A percentile compares a stretch with the other conserved stretches of the same genome.
Conservation (phyloP, 2,113 vertebrate species). For the Potamarius usumacintae region DNA sequence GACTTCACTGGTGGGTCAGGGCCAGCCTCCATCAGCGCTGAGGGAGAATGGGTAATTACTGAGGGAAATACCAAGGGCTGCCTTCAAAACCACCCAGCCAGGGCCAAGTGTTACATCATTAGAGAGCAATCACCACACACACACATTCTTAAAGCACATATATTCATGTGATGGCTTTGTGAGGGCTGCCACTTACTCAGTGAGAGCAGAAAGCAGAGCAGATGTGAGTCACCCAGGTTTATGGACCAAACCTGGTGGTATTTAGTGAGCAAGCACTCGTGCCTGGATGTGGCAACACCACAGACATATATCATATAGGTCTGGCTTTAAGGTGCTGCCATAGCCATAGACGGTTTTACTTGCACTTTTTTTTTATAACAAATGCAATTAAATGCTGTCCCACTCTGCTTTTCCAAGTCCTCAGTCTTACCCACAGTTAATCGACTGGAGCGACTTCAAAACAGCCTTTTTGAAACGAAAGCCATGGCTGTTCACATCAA, state of each 20-base stretch:
- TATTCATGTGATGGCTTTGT: conserved; percentile 44
- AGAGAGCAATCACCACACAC: conserved; percentile 50
- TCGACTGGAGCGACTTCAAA: conserved; percentile 58
- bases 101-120: conserved; percentile 64
- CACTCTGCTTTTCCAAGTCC: conserved; percentile 35
- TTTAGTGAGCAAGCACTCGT: conserved; percentile 41
- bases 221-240: conserved; percentile 57
- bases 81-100: conserved; percentile 54
- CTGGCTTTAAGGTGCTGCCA: conserved; percentile 47
- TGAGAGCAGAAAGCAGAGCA: conserved; percentile 47
- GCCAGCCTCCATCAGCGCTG: conserved; percentile 57
- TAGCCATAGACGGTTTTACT: conserved; percentile 47
- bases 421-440: conserved; percentile 54
- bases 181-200: conserved; percentile 42
- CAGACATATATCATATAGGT: conserved; percentile 51
- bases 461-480: conserved; percentile 27
- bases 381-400: conserved; percentile 55
- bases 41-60: conserved; percentile 57
- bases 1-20: conserved; percentile 60
- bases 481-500: conserved; percentile 49
- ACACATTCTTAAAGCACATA: conserved; percentile 27
- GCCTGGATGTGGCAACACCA: conserved; percentile 46
- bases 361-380: conserved; percentile 23
- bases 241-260: conserved; percentile 50
- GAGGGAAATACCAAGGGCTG: conserved; percentile 51